phyloP scores from a whole-genome alignment of 2,113 vertebrate species.

The Oryzias melastigma region DNA sequence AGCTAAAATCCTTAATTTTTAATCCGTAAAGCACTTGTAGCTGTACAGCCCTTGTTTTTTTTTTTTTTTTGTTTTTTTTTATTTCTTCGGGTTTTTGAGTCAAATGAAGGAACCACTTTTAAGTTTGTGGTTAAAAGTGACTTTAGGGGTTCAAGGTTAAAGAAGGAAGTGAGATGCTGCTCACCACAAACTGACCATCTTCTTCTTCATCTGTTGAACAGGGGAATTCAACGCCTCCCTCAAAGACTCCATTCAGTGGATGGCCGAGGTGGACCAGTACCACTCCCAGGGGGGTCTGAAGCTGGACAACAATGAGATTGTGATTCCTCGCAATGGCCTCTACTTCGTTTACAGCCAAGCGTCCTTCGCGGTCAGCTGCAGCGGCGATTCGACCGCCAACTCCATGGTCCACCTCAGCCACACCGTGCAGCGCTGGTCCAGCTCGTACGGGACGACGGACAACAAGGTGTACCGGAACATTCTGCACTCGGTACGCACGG shows the following conservation, averaged over 20 bases:
- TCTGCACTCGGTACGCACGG: slow-evolving; percentile 59
- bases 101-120: too few species aligned
- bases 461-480: slow-evolving; percentile 31
- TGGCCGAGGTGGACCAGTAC: slow-evolving; percentile 45
- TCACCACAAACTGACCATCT: not conserved
- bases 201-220: slow-evolving; percentile 17
- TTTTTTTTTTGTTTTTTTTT: too few species aligned
- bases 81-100: too few species aligned
- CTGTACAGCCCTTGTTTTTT: too few species aligned
- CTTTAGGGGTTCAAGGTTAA: too few species aligned
- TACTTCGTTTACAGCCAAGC: slow-evolving; percentile 80
- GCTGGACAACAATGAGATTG: slow-evolving; percentile 62
- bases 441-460: not conserved
- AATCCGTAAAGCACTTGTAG: too few species aligned
- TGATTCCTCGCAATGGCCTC: slow-evolving; percentile 57
- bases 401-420: slow-evolving; percentile 65
- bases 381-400: rapidly evolving
- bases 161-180: not conserved
- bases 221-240: slow-evolving; percentile 27
- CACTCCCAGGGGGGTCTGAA: slow-evolving; percentile 55
- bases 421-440: slow-evolving; percentile 56
- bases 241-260: slow-evolving; percentile 50
- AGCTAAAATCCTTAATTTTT: too few species aligned
- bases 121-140: too few species aligned
- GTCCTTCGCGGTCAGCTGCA: slow-evolving; percentile 67